Percentiles rank a stretch among this genome's conserved stretches.
phyloP scores from a whole-genome alignment of 1,140 invertebrate species.

The Drosophila kanapiae region DNA sequence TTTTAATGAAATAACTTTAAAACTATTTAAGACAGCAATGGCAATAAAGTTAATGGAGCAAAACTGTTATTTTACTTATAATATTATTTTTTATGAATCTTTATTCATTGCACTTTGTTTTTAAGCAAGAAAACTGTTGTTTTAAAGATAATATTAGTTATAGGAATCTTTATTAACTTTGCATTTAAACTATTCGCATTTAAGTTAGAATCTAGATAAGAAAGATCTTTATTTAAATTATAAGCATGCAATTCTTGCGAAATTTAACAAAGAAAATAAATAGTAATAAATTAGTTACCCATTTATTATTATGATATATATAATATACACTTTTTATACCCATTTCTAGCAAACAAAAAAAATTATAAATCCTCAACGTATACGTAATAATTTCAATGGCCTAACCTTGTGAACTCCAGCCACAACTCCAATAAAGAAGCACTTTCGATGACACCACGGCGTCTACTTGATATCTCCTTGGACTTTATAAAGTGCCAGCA shows the following conservation, averaged over 20 bases:
- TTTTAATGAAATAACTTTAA: too few relatives aligned
- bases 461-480: conserved; percentile 20
- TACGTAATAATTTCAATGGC: background rate
- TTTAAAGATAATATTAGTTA: background rate
- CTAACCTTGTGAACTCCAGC: background rate
- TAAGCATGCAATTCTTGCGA: background rate
- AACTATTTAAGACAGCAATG: too few relatives aligned
- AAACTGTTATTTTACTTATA: too few relatives aligned
- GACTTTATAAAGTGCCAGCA: conserved; percentile 12
- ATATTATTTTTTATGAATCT: too few relatives aligned
- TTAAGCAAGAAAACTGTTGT: background rate
- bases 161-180: background rate
- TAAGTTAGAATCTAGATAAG: too few relatives aligned
- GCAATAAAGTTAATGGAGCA: too few relatives aligned
- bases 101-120: too few relatives aligned
- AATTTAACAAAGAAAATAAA: too few relatives aligned
- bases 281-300: too few relatives aligned
- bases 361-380: background rate
- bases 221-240: background rate
- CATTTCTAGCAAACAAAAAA: background rate
- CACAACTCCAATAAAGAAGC: background rate
- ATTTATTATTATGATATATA: too few relatives aligned
- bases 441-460: conserved; percentile 10
- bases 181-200: background rate
- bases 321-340: too few relatives aligned